These are phyloP conservation scores for Periplaneta americana DNA, from an alignment of 1,140 invertebrate species.

Conservation along the genomic window DNA sequence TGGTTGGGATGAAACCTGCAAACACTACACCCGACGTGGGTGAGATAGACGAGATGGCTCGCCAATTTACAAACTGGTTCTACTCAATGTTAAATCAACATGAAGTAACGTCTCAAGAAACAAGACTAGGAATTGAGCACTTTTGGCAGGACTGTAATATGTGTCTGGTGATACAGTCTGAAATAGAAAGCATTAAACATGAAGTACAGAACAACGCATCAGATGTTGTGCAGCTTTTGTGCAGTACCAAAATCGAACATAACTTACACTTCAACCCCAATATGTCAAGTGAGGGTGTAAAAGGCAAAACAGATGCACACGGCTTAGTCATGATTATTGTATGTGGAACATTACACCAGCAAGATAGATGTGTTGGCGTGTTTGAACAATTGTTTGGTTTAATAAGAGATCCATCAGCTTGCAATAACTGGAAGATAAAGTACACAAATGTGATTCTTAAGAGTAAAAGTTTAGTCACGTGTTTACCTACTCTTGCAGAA, in stretches of 20 bases:
- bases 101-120: slow-evolving; percentile 24
- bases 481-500: background rate
- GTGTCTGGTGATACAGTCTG: slow-evolving; percentile 24
- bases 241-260: slow-evolving; percentile 36
- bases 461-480: background rate
- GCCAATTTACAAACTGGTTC: slow-evolving; percentile 54
- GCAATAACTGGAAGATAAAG: slow-evolving; percentile 60
- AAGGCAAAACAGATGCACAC: slow-evolving; percentile 48
- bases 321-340: slow-evolving; percentile 52
- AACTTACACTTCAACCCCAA: slow-evolving; percentile 55
- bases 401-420: slow-evolving; percentile 46
- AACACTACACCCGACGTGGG: slow-evolving; percentile 14
- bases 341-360: slow-evolving; percentile 53
- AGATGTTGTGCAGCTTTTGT: slow-evolving; percentile 35
- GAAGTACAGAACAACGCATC: slow-evolving; percentile 25
- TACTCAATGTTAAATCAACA: slow-evolving; percentile 46
- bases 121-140: slow-evolving; percentile 42
- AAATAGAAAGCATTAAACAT: slow-evolving; percentile 23
- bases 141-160: slow-evolving; percentile 48
- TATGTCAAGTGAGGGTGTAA: slow-evolving; percentile 42
- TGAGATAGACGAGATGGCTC: slow-evolving; percentile 37
- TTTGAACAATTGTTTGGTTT: slow-evolving; percentile 58
- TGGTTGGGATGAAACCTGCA: background rate
- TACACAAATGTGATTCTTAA: slow-evolving; percentile 26
- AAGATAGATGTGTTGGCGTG: slow-evolving; percentile 44